A percentile compares a stretch with the other conserved stretches of the same genome.
These are phyloP conservation scores for Geococcyx californianus DNA, from an alignment of 2,113 vertebrate species.

Conservation along the genomic window DNA sequence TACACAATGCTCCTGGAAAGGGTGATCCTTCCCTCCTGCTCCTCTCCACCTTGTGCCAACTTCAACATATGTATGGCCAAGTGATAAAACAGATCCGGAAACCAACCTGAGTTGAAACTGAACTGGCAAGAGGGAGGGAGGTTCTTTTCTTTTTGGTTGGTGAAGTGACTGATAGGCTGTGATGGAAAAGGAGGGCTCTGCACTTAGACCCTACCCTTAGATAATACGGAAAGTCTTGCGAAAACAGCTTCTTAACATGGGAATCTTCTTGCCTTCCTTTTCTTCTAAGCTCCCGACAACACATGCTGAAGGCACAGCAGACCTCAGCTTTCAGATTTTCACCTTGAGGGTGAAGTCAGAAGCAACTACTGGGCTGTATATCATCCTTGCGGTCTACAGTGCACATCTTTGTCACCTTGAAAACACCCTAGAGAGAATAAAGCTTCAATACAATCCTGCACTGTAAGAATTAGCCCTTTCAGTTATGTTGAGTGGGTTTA, in stretches of 20 bases:
- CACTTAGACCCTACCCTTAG: neutral
- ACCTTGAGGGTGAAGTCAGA: neutral
- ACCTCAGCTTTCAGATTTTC: neutral
- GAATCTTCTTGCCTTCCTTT: neutral
- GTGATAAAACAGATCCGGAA: neutral
- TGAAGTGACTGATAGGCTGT: neutral
- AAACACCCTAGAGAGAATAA: neutral
- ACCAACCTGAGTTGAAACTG: neutral
- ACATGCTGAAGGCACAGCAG: neutral
- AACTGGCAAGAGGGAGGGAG: neutral
- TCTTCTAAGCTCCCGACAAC: neutral
- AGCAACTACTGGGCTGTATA: neutral
- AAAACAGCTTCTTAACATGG: neutral
- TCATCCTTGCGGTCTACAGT: neutral
- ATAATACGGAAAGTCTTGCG: neutral
- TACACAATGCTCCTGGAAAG: neutral
- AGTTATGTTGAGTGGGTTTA: neutral
- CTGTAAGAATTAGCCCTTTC: neutral
- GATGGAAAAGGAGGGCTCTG: neutral
- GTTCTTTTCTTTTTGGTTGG: neutral
- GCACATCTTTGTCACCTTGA: fast-evolving
- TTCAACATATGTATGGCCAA: neutral
- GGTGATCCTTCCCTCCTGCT: neutral
- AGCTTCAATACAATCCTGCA: neutral
- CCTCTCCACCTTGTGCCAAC: neutral